Conservation (phyloP, 2,113 vertebrate species). For the Setophaga petechia region DNA sequence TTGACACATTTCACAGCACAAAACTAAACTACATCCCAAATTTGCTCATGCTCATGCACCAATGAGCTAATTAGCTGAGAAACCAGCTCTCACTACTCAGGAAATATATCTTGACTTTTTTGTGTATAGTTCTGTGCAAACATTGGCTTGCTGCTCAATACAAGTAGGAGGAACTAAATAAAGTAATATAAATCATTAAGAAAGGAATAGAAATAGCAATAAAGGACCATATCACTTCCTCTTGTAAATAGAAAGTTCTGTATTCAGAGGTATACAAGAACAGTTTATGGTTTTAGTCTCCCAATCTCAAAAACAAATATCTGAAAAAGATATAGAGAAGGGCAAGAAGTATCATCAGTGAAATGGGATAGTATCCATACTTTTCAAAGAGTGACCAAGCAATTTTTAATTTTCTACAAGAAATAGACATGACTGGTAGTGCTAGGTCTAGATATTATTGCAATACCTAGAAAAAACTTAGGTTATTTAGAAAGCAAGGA, state of each 20-base stretch:
- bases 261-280: not conserved
- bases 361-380: not conserved
- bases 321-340: not conserved
- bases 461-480: not conserved
- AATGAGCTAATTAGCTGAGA: not conserved
- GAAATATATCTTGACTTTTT: not conserved
- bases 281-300: not conserved
- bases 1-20: not conserved
- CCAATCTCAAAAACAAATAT: not conserved
- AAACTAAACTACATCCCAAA: not conserved
- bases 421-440: not conserved
- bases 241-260: not conserved
- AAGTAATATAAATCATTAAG: not conserved
- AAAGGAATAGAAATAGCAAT: not conserved
- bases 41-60: not conserved
- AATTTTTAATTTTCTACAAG: not conserved
- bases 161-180: not conserved
- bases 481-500: not conserved
- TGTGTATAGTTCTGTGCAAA: not conserved
- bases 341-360: not conserved
- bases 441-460: not conserved
- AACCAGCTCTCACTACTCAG: not conserved
- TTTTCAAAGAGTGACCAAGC: not conserved
- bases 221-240: not conserved
- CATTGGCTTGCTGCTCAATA: not conserved